Conservation (phyloP, 2,888 invertebrate species). For the Artemia sp. region DNA sequence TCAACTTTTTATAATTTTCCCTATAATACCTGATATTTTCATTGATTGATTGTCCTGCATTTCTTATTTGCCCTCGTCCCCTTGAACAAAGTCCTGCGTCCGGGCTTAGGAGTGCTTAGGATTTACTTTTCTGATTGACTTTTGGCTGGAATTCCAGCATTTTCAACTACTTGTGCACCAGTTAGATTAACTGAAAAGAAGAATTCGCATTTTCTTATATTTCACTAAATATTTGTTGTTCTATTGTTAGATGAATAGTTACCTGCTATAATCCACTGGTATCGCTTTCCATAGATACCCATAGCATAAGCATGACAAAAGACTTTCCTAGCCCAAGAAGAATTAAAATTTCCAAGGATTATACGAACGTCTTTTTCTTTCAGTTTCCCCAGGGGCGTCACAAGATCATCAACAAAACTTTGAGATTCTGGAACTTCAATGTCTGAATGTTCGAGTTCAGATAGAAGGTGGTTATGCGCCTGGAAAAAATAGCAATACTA, state of each 20-base stretch:
- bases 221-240: too few species aligned
- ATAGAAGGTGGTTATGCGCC: constrained; percentile 74
- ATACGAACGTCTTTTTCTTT: constrained; percentile 83
- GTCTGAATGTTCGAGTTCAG: constrained; percentile 60
- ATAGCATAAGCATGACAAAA: constrained; percentile 72
- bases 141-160: too few species aligned
- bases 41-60: too few species aligned
- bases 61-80: too few species aligned
- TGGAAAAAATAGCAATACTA: constrained; percentile 30
- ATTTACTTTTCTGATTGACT: too few species aligned
- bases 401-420: constrained; percentile 77
- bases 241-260: neutral
- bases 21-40: too few species aligned
- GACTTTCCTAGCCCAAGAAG: constrained; percentile 71
- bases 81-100: too few species aligned
- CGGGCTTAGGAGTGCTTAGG: too few species aligned
- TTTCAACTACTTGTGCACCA: too few species aligned
- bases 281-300: constrained; percentile 64
- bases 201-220: too few species aligned
- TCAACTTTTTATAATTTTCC: too few species aligned
- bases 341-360: constrained; percentile 88
- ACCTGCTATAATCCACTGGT: constrained; percentile 82
- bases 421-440: constrained; percentile 66
- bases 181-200: too few species aligned
- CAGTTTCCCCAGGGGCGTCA: constrained; percentile 55